These are phyloP conservation scores for Laspeyria flexula DNA, from an alignment of 2,888 invertebrate genomes.

Conservation along the genomic window DNA sequence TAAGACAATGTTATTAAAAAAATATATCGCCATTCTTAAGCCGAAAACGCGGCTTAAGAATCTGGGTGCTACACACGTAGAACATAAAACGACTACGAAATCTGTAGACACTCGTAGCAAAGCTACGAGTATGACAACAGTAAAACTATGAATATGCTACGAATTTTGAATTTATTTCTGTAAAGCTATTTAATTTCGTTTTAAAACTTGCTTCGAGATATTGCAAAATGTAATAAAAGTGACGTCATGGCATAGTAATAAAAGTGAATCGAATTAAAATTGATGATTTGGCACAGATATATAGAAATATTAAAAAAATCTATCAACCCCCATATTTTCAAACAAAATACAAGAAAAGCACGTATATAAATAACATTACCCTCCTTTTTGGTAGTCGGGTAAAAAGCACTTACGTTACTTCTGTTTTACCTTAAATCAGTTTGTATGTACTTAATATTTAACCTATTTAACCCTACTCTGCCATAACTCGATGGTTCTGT, in stretches of 20 bases:
- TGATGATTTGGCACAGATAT: no score
- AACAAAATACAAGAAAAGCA: no score
- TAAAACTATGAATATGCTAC: slow-evolving; percentile 3
- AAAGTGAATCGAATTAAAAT: no score
- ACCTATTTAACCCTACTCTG: slow-evolving; percentile 24
- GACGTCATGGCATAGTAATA: neutral
- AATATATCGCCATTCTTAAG: neutral
- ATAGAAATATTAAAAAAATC: no score
- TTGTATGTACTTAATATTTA: slow-evolving; percentile 30
- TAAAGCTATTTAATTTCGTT: neutral
- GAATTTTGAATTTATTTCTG: slow-evolving; percentile 2
- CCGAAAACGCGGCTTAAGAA: slow-evolving; percentile 8
- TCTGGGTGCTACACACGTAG: slow-evolving; percentile 31
- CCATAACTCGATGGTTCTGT: slow-evolving; percentile 37
- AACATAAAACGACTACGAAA: slow-evolving; percentile 19
- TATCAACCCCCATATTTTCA: no score
- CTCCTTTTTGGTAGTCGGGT: no score
- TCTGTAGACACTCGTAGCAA: slow-evolving; percentile 13
- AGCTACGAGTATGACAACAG: slow-evolving; percentile 9
- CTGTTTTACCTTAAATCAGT: neutral
- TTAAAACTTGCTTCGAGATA: neutral
- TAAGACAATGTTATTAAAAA: no score
- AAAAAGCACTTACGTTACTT: no score
- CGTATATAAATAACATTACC: no score
- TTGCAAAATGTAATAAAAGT: neutral